Evolutionary conservation across 2,113 vertebrate genomes (phyloP), one percentile per base, ranked within the genome.

Genomic region (Deroptyus accipitrinus): DNA sequence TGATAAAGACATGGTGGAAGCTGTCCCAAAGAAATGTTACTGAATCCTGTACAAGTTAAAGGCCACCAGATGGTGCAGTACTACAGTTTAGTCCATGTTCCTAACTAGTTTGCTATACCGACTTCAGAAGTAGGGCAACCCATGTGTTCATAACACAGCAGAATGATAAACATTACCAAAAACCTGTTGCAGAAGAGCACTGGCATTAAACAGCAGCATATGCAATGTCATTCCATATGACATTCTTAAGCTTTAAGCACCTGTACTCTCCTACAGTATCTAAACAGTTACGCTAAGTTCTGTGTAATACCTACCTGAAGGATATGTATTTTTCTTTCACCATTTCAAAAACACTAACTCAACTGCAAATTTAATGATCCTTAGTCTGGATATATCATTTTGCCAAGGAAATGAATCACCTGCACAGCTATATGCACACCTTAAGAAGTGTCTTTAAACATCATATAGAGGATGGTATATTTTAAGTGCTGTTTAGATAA

Each of bases 1-100:
- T 3, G 1, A 42, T 18, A 33, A 27, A 81, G 37, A 79, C 55
- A 25, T 2, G 1, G 2, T 1, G 2, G 6, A 57, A 66, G 13
- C 23, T 67, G 31, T 48, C n/a, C 35, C 23, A 22, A 30, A 49
- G 66, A 67, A 77, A 18, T 3, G 13, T 48, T 66, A 55, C 57
- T 28, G 70, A 84, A 37, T 13, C 14, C 20, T 75, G 28, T 67
- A 72, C 54, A 42, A 86, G n/a, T 28, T 66, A 9, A 83, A 91
- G 68, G 27, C 91, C 97, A 94, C 86, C 85, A 97, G 96, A 66
- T 96, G 95, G 96, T 90, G 96, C 81, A 94, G 27, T 59, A 69
- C 10, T 54, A 69, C 83, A 73, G 35, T 13, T 79, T 4, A 80
- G 42, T 24, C 31, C 55, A 5, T 10, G n/a, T 15, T 15, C 37